Percentiles rank a stretch among this genome's conserved stretches.
Evolutionary conservation across 2,888 invertebrate species (phyloP).

Genomic region (Phyllotreta striolata): DNA sequence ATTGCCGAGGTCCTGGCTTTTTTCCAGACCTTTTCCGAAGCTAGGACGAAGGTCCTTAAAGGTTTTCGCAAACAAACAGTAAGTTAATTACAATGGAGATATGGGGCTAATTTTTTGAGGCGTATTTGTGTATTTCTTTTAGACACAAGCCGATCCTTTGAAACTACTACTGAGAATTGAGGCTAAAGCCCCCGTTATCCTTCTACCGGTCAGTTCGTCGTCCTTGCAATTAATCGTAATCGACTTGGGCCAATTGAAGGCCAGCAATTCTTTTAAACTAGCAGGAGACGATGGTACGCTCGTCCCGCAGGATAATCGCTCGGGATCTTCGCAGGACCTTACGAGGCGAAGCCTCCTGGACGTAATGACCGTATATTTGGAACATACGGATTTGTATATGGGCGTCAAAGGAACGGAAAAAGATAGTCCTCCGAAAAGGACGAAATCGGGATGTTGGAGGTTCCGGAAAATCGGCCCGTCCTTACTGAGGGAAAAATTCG

Average conservation of each 20-base stretch:
- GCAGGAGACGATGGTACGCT: constrained; percentile 68
- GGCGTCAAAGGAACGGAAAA: constrained; percentile 61
- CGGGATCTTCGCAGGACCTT: constrained; percentile 55
- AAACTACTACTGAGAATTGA: constrained; percentile 70
- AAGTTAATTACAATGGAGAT: constrained; percentile 37
- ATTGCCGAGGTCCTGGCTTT: constrained; percentile 88
- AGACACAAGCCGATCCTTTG: constrained; percentile 56
- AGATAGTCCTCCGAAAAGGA: constrained; percentile 41
- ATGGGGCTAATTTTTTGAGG: constrained; percentile 1
- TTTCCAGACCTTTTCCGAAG: constrained; percentile 81
- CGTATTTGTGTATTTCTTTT: constrained; percentile 34
- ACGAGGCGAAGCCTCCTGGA: constrained; percentile 72
- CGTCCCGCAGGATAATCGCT: constrained; percentile 49
- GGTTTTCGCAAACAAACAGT: constrained; percentile 69
- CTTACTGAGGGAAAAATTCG: constrained; percentile 83
- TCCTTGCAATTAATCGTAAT: constrained; percentile 80
- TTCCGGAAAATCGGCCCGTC: constrained; percentile 71
- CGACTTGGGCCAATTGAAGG: constrained; percentile 79
- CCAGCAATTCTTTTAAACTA: constrained; percentile 78
- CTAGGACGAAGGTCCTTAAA: constrained; percentile 77
- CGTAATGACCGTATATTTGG: constrained; percentile 75
- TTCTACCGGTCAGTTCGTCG: constrained; percentile 85
- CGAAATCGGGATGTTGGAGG: constrained; percentile 47
- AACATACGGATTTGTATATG: constrained; percentile 80
- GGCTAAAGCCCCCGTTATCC: constrained; percentile 82